phyloP scores from a whole-genome alignment of 2,797 vertebrate genomes.

The Pygocentrus nattereri region DNA sequence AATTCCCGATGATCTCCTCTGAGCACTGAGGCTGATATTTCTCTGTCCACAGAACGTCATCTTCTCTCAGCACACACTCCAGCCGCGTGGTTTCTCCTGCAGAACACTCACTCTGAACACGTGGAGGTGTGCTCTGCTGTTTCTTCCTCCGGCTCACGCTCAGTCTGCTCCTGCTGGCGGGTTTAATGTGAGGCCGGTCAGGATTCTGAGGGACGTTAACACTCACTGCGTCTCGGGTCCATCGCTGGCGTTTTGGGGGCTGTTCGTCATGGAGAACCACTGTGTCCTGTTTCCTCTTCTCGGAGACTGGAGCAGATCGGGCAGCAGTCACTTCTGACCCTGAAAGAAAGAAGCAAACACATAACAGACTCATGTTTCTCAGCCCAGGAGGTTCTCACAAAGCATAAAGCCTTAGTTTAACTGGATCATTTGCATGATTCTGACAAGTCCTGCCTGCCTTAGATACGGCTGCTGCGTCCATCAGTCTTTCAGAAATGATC shows the following conservation, averaged over 20 bases:
- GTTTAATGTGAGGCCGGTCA: neutral
- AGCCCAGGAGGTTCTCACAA: no score
- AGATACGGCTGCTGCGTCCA: no score
- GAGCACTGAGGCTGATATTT: constrained; percentile 89
- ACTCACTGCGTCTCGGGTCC: neutral
- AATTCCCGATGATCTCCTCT: constrained; percentile 88
- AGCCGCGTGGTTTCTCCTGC: neutral
- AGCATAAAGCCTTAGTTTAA: no score
- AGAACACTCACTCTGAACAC: neutral
- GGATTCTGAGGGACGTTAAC: neutral
- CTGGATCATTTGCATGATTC: no score
- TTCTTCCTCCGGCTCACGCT: constrained; percentile 63
- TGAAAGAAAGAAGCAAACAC: neutral
- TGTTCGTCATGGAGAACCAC: neutral
- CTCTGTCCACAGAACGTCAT: constrained; percentile 92
- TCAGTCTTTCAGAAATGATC: no score
- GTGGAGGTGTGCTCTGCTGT: neutral
- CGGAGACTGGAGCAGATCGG: constrained; percentile 1
- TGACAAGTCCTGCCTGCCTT: no score
- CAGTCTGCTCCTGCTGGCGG: constrained; percentile 54
- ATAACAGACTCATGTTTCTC: neutral
- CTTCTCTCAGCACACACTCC: constrained; percentile 40
- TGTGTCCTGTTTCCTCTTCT: constrained; percentile 41
- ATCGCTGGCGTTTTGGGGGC: neutral
- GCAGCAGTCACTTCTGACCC: neutral